phyloP scores from a whole-genome alignment of 1,140 invertebrate species.

The Thaumatotibia leucotreta region DNA sequence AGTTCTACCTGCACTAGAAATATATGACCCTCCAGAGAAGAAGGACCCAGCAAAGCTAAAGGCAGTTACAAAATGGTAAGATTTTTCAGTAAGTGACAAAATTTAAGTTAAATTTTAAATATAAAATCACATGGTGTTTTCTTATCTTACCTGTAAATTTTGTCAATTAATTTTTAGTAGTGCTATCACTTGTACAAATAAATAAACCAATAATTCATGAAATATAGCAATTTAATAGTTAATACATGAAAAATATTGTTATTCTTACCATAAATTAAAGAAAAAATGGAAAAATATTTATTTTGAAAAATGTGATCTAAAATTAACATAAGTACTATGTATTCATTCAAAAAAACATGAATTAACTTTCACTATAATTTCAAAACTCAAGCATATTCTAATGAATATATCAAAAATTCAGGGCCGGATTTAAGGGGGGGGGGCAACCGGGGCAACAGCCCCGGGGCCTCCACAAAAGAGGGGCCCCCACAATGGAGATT shows the following conservation, averaged over 20 bases:
- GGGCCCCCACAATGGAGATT: no score
- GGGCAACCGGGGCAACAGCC: no score
- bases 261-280: not conserved
- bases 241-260: not conserved
- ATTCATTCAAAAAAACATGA: no score
- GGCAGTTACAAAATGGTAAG: conserved; percentile 87
- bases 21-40: conserved; percentile 93
- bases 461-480: no score
- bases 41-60: conserved; percentile 82
- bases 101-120: not conserved
- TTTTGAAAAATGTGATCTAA: no score
- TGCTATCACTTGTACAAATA: not conserved
- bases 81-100: conserved; percentile 16
- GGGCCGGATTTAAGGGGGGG: no score
- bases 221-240: not conserved
- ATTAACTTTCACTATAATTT: no score
- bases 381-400: no score
- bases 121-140: not conserved
- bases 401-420: no score
- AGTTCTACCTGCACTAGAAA: conserved; percentile 86
- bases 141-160: not conserved
- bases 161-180: not conserved
- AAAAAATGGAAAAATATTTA: no score
- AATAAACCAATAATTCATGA: not conserved
- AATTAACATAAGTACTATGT: no score